Evolutionary conservation across 1,140 invertebrate species (phyloP).

Genomic region (Formica exsecta): DNA sequence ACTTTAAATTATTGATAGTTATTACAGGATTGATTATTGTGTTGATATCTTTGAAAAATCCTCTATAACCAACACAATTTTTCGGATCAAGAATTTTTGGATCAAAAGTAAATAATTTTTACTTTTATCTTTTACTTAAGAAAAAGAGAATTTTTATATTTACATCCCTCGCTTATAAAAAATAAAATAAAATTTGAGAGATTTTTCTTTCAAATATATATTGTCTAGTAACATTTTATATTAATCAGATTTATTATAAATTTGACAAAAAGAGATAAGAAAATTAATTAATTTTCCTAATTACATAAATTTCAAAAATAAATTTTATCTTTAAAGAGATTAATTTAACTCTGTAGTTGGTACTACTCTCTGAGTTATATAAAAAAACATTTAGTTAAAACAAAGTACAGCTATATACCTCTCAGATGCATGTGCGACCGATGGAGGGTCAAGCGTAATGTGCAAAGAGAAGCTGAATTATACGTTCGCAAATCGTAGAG

Average conservation of each 20-base stretch:
- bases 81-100: not conserved
- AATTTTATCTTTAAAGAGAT: not conserved
- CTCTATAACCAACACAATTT: not conserved
- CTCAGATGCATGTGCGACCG: constrained; percentile 15
- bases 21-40: not conserved
- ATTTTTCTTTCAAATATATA: not conserved
- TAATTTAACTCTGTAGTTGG: not conserved
- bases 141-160: not conserved
- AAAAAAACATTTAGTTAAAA: constrained; percentile 18
- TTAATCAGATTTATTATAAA: not conserved
- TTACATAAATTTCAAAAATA: not conserved
- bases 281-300: not conserved
- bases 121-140: not conserved
- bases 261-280: not conserved
- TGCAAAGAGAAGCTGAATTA: constrained; percentile 11
- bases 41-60: not conserved
- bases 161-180: not conserved
- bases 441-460: constrained; percentile 45
- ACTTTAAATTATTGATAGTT: not conserved
- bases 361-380: not conserved
- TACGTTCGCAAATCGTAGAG: constrained; percentile 7
- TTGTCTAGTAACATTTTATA: not conserved
- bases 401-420: constrained; percentile 23
- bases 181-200: not conserved
- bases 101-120: not conserved